A percentile compares a stretch with the other conserved stretches of the same genome.
Evolutionary conservation across 1,140 invertebrate species (phyloP).

Genomic region (Trigoniulus corallinus): DNA sequence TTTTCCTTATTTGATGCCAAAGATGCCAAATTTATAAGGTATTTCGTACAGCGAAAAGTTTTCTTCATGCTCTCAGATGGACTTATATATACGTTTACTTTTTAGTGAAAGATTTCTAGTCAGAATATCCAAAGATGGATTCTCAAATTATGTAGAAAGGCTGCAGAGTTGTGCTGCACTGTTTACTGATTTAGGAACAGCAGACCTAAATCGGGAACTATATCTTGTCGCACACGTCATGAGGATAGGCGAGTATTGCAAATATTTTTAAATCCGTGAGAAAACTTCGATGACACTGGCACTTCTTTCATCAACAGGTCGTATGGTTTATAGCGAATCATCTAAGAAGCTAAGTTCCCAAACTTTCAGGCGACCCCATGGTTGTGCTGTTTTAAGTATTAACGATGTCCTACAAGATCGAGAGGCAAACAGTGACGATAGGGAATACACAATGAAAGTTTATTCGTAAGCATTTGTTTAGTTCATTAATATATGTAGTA

Average conservation of each 20-base stretch:
- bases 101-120: conserved; percentile 72
- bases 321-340: conserved; percentile 65
- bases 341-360: conserved; percentile 44
- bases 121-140: conserved; percentile 69
- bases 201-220: conserved; percentile 61
- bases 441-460: conserved; percentile 16
- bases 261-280: conserved; percentile 6
- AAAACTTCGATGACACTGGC: neutral
- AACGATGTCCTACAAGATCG: conserved; percentile 13
- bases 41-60: conserved; percentile 8
- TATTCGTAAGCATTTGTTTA: conserved; percentile 13
- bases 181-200: conserved; percentile 63
- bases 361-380: conserved; percentile 55
- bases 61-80: neutral
- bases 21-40: conserved; percentile 37
- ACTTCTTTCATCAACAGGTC: conserved; percentile 22
- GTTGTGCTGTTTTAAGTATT: conserved; percentile 46
- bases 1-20: conserved; percentile 70
- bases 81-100: too few species aligned
- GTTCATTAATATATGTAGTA: neutral
- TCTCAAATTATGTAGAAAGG: conserved; percentile 73
- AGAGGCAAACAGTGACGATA: conserved; percentile 11
- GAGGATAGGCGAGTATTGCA: conserved; percentile 42
- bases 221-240: conserved; percentile 77
- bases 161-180: conserved; percentile 72